These are phyloP conservation scores for Ectemnius continuus DNA, from an alignment of 2,888 invertebrate genomes.

Conservation along the genomic window DNA sequence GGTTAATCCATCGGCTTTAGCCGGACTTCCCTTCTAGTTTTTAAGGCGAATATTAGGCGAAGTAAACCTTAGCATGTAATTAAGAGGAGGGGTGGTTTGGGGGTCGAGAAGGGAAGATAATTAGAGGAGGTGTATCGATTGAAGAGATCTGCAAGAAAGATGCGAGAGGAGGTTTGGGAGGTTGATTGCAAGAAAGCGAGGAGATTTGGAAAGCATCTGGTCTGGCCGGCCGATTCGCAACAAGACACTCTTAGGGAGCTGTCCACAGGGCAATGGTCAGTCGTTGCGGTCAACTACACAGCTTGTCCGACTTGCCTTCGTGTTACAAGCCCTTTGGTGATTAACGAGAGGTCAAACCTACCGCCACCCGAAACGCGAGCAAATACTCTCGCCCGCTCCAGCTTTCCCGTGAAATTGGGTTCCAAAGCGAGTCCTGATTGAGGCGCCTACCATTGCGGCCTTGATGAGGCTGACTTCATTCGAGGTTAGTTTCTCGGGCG, in stretches of 20 bases:
- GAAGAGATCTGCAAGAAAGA: conserved; percentile 11
- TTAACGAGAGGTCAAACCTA: conserved; percentile 76
- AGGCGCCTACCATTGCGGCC: conserved; percentile 62
- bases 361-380: conserved; percentile 68
- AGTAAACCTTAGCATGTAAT: too few relatives aligned
- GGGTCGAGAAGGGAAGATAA: not conserved
- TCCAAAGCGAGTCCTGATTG: conserved; percentile 72
- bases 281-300: conserved; percentile 76
- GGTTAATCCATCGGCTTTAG: too few relatives aligned
- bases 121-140: conserved; percentile 11
- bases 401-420: conserved; percentile 69
- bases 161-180: not conserved
- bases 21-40: too few relatives aligned
- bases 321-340: conserved; percentile 75
- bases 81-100: too few relatives aligned
- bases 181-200: conserved; percentile 34
- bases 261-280: conserved; percentile 67
- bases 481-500: conserved; percentile 28
- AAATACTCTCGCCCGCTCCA: conserved; percentile 58
- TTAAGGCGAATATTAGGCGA: too few relatives aligned
- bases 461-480: conserved; percentile 52
- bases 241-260: conserved; percentile 61
- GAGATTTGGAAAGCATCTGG: conserved; percentile 53
- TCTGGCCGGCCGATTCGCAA: conserved; percentile 45
- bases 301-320: conserved; percentile 72